Base-by-base conservation (phyloP, 35 echinoderm and acorn worm genomes). In the Holothuria glaberrima region DNA sequence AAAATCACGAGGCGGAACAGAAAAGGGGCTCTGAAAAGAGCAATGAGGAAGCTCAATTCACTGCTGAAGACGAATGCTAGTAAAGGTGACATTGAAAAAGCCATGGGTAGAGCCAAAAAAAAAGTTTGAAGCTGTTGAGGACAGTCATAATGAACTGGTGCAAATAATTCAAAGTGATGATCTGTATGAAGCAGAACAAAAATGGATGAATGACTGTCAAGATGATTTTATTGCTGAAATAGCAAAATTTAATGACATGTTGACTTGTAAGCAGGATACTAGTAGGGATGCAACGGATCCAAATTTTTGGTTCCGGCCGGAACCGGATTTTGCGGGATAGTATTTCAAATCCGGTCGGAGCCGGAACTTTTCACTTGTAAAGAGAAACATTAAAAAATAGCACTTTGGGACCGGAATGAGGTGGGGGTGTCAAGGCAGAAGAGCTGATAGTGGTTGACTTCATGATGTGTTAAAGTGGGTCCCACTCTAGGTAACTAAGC, bases 131-230 rank as follows among this genome's bases (percentile, higher is more conserved):
- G 48, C 81, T 60, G 58, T 61, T 28, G 25, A 84, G 59, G 52
- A 59, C 29, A 29, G 35, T 82, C 76, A 80, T 30, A 30, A 17
- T 69, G 14, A 69, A 69, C 78, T 54, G 29, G 78, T 82, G 20
- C 35, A 82, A 41, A 54, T 52, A 46, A 82, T 82, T 57, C 38
- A 48, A 48, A 48, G 52, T 52, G 78, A 58, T 25, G 78, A 82
- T 22, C 35, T 58, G 50, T 26, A 48, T 48, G 21, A 25, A 16
- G 52, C 38, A 82, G 78, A 46, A 82, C 35, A 82, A 58, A 26
- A 82, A 82, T 82, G 78, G 78, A 41, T 82, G 36, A 48, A 48
- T 82, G 78, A 9, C 9, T 41, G 12, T 52, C 35, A 48, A 48
- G 50, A 82, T 54, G 46, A 82, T 0, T 82, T 50, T 54, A 24